These are phyloP conservation scores for Drosophila basisetae DNA, from an alignment of 2,888 invertebrate genomes.

Conservation along the genomic window DNA sequence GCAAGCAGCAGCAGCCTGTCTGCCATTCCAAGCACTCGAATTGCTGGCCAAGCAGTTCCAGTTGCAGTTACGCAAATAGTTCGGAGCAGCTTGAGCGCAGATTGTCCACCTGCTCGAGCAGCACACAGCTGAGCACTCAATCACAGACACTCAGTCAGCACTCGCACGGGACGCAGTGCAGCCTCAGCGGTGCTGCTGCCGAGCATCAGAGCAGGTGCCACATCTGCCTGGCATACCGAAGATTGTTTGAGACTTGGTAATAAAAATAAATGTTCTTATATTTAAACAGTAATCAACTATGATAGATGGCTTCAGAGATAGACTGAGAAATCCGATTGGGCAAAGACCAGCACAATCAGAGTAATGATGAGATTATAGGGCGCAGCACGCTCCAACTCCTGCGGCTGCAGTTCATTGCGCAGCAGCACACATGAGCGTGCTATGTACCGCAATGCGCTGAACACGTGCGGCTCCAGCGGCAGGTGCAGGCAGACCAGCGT, in stretches of 20 bases:
- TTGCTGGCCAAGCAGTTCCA: slow-evolving; percentile 32
- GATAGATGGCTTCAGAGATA: slow-evolving; percentile 70
- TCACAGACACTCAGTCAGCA: slow-evolving; percentile 56
- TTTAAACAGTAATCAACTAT: slow-evolving; percentile 9
- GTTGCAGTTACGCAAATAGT: slow-evolving; percentile 9
- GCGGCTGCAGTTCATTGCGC: slow-evolving; percentile 72
- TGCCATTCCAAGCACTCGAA: slow-evolving; percentile 75
- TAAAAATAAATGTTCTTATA: slow-evolving; percentile 33
- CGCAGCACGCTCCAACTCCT: slow-evolving; percentile 73
- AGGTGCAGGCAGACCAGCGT: slow-evolving; percentile 82
- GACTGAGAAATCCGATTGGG: slow-evolving; percentile 82
- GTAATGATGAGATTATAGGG: slow-evolving; percentile 84
- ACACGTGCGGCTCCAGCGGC: slow-evolving; percentile 84
- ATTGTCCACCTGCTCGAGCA: slow-evolving; percentile 73
- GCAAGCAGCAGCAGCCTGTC: slow-evolving; percentile 82
- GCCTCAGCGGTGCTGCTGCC: slow-evolving; percentile 28
- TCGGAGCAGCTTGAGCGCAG: slow-evolving; percentile 43
- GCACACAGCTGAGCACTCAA: slow-evolving; percentile 62
- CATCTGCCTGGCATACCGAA: slow-evolving; percentile 78
- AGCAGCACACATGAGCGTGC: slow-evolving; percentile 81
- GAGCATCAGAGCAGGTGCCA: slow-evolving; percentile 72
- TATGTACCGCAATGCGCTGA: slow-evolving; percentile 82
- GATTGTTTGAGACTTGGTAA: slow-evolving; percentile 57
- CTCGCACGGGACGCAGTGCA: slow-evolving; percentile 54
- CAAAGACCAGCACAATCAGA: slow-evolving; percentile 83